These are phyloP conservation scores for Nomada fabriciana DNA, from an alignment of 2,888 invertebrate species.

Conservation along the genomic window DNA sequence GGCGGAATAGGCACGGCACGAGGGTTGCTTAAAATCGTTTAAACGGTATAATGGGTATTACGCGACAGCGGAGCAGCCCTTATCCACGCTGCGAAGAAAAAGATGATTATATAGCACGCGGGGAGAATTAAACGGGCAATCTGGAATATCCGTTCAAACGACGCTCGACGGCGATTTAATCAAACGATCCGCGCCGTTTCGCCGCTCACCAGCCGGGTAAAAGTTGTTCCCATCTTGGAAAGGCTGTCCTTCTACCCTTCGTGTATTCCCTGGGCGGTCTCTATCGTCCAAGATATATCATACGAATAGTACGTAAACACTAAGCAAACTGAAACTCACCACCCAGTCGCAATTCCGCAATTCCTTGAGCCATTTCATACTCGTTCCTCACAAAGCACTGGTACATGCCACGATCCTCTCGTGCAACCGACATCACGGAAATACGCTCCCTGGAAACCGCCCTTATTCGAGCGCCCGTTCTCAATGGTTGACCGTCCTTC, in stretches of 20 bases:
- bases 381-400: slow-evolving; percentile 84
- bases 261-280: not conserved
- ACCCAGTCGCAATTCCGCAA: slow-evolving; percentile 84
- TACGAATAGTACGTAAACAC: slow-evolving; percentile 9
- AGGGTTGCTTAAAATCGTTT: slow-evolving; percentile 45
- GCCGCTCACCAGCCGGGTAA: not conserved
- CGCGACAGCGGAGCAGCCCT: slow-evolving; percentile 1
- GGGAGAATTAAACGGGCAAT: slow-evolving; percentile 42
- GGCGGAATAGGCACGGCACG: not conserved
- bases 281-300: too few relatives aligned
- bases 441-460: slow-evolving; percentile 85
- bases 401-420: slow-evolving; percentile 85
- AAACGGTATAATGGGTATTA: slow-evolving; percentile 54
- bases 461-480: slow-evolving; percentile 82
- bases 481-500: slow-evolving; percentile 84
- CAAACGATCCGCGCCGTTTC: slow-evolving; percentile 12
- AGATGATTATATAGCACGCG: slow-evolving; percentile 23
- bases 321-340: slow-evolving; percentile 78
- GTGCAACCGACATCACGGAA: slow-evolving; percentile 83
- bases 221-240: not conserved
- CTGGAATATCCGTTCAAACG: slow-evolving; percentile 35
- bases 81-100: slow-evolving; percentile 17
- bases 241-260: slow-evolving; percentile 4
- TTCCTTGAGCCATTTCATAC: slow-evolving; percentile 84
- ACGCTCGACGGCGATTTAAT: slow-evolving; percentile 36